Evolutionary conservation across 64 coral and sea anemone genomes (phyloP).

Genomic region (Montipora foliosa): DNA sequence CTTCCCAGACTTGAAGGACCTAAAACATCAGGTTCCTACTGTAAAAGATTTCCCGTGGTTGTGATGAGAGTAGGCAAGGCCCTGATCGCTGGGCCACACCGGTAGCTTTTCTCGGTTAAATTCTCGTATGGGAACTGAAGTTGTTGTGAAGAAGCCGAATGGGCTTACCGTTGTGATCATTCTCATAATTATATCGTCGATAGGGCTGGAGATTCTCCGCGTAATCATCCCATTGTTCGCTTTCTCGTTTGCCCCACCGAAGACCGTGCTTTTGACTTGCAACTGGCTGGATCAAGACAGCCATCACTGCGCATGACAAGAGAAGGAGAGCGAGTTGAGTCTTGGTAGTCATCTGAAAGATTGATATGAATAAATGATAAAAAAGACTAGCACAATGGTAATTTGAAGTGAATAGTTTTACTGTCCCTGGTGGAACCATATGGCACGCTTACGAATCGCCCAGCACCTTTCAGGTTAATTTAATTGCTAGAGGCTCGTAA

Average conservation of each 20-base stretch:
- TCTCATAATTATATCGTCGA: not conserved
- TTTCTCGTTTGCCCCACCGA: conserved; percentile 32
- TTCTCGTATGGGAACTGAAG: too few relatives aligned
- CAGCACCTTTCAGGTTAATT: too few relatives aligned
- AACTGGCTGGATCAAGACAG: conserved; percentile 8
- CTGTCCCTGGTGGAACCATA: too few relatives aligned
- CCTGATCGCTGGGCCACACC: too few relatives aligned
- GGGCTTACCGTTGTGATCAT: not conserved
- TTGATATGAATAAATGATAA: not conserved
- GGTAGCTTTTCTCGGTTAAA: too few relatives aligned
- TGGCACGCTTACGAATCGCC: too few relatives aligned
- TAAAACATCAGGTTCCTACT: too few relatives aligned
- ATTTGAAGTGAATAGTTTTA: too few relatives aligned
- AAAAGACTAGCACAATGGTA: not conserved
- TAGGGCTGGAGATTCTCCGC: not conserved
- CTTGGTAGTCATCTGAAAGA: conserved; percentile 25
- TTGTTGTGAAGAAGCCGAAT: not conserved
- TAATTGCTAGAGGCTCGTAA: too few relatives aligned
- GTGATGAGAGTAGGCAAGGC: too few relatives aligned
- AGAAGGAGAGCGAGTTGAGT: not conserved
- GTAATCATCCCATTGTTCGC: not conserved
- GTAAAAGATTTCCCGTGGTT: too few relatives aligned
- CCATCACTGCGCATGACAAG: conserved; percentile 12
- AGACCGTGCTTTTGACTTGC: conserved; percentile 8
- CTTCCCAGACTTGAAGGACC: too few relatives aligned